A percentile compares a stretch with the other conserved stretches of the same genome.
These are phyloP conservation scores for Chrysodeixis includens DNA, from an alignment of 2,888 invertebrate species.

Conservation along the genomic window DNA sequence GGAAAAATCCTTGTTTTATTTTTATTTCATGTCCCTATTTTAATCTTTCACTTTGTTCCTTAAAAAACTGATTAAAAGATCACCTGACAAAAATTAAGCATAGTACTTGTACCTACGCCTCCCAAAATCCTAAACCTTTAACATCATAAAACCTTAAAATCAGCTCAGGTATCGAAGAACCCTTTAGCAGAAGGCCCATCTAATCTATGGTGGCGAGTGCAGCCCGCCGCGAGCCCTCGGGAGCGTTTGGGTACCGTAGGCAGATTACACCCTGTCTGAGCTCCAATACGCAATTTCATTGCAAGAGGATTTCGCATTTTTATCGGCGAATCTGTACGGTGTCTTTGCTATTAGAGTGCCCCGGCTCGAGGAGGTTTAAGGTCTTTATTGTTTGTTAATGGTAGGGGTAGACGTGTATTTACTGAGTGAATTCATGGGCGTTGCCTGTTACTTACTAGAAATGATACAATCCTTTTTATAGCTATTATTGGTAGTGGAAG, in stretches of 20 bases:
- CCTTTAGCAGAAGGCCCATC: conserved; percentile 15
- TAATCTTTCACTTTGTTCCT: too few relatives aligned
- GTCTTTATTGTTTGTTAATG: conserved; percentile 50
- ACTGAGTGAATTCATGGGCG: neutral
- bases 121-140: neutral
- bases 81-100: too few relatives aligned
- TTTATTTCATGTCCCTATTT: too few relatives aligned
- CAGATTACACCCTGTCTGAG: conserved; percentile 88
- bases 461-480: conserved; percentile 10
- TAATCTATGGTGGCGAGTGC: conserved; percentile 77
- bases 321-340: conserved; percentile 77
- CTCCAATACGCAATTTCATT: conserved; percentile 87
- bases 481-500: neutral
- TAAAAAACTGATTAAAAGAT: too few relatives aligned
- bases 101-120: too few relatives aligned
- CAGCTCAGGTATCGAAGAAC: conserved; percentile 7
- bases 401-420: conserved; percentile 24
- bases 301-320: conserved; percentile 85
- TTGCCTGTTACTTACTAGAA: neutral
- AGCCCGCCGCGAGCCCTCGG: conserved; percentile 76
- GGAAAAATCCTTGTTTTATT: too few relatives aligned
- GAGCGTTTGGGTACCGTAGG: conserved; percentile 85
- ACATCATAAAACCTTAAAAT: neutral
- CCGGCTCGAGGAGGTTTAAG: conserved; percentile 58
- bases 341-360: conserved; percentile 77